Base-by-base conservation (phyloP, 2,888 invertebrate genomes). In the Girardia tigrina region DNA sequence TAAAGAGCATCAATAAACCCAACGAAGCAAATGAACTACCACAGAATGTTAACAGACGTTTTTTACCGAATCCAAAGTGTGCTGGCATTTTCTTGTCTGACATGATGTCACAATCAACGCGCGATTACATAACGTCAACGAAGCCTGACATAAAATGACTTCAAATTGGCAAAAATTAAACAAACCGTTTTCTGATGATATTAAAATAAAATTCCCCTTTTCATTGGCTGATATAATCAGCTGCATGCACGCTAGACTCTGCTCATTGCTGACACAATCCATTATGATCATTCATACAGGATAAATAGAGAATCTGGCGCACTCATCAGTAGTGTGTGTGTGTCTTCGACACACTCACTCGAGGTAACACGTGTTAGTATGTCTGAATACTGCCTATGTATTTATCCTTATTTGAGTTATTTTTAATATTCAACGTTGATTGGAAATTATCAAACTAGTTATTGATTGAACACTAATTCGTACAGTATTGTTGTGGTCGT, bases 11-110 rank as follows among this genome's bases (percentile, higher is more conserved):
- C 23, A 56, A n/a, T 12, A 56, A 23, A 20, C 56, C 56, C 56
- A 56, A 56, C 4, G n/a, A n/a, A 12, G 56, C 56, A 56, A 56
- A 56, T 56, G 56, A 8, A n/a, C 20, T 20, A n/a, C 56, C n/a
- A n/a, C 56, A 56, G n/a, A 56, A n/a, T 12, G 56, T 56, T n/a
- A 56, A n/a, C n/a, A 56, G n/a, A 6, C 56, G 56, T 56, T 56
- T 56, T 56, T 56, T 56, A 4, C 56, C 56, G 23, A 56, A 56
- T 20, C n/a, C 23, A 4, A 56, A 4, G 23, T 56, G n/a, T 20
- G n/a, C 23, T 56, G n/a, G 56, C n/a, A 2, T 20, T 56, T 56
- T 56, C n/a, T 56, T 56, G 4, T 56, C n/a, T 20, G 23, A 56
- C 56, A 56, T 56, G 56, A 12, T 16, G 36, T 12, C 16, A 16